Conservation (phyloP, 2,113 vertebrate species). For the Choloepus hoffmanni region DNA sequence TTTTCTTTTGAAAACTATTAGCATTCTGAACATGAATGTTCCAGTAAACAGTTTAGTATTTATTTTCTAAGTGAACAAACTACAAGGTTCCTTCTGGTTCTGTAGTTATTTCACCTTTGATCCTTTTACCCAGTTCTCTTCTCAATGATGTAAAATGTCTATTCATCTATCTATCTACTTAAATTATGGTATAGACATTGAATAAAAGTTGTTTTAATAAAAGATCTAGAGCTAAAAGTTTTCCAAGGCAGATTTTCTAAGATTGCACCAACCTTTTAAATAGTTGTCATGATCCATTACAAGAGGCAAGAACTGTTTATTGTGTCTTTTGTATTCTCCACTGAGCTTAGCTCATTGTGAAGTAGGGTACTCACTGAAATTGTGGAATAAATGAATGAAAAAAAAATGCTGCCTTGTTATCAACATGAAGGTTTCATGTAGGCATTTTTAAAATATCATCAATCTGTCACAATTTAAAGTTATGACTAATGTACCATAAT, state of each 20-base stretch:
- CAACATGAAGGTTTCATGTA: background rate
- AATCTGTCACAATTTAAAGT: background rate
- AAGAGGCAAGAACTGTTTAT: background rate
- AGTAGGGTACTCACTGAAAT: background rate
- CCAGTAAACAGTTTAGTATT: background rate
- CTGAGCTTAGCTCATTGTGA: background rate
- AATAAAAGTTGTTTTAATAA: background rate
- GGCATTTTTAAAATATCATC: background rate
- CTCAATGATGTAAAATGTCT: background rate
- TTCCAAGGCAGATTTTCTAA: background rate
- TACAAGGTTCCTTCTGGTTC: background rate
- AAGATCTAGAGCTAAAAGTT: background rate
- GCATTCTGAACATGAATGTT: background rate
- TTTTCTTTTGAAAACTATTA: slow-evolving; percentile 12
- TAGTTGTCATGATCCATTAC: background rate
- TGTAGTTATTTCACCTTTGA: background rate
- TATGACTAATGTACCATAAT: background rate
- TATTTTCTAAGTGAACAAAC: too few relatives aligned
- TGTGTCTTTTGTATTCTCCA: background rate
- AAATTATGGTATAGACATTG: background rate
- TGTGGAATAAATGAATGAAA: background rate
- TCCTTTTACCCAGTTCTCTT: background rate
- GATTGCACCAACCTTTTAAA: background rate
- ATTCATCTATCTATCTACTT: background rate
- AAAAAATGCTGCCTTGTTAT: background rate